Conservation (phyloP, 2,113 vertebrate species). For the Physeter macrocephalus region DNA sequence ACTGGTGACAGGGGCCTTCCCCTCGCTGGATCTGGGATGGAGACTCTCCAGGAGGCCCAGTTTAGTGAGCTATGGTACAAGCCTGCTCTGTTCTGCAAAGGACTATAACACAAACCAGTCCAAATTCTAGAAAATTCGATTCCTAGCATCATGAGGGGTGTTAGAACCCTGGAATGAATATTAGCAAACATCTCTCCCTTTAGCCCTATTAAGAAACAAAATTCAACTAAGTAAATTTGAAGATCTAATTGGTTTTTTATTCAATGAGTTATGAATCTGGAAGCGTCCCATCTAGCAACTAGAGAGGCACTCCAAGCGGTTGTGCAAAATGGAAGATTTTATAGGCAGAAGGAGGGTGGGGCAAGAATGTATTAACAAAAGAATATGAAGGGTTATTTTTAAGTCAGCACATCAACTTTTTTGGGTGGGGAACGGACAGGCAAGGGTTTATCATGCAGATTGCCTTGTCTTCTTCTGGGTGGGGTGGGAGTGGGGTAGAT, state of each 20-base stretch:
- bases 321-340: neutral
- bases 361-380: neutral
- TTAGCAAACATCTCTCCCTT: neutral
- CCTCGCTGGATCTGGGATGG: neutral
- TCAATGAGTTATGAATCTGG: neutral
- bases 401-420: neutral
- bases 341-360: neutral
- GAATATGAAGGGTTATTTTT: neutral
- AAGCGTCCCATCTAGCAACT: neutral
- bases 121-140: neutral
- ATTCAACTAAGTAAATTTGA: neutral
- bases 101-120: neutral
- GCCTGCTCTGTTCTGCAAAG: neutral
- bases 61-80: neutral
- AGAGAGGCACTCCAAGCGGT: neutral
- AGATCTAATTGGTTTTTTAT: neutral
- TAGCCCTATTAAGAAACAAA: neutral
- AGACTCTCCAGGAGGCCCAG: neutral
- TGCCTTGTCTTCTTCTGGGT: neutral
- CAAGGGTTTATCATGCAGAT: neutral
- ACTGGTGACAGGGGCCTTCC: neutral
- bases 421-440: neutral
- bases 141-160: neutral
- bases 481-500: neutral
- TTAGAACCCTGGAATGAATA: neutral